Evolutionary conservation across 2,888 invertebrate genomes (phyloP).

Genomic region (Galerucella calmariensis): DNA sequence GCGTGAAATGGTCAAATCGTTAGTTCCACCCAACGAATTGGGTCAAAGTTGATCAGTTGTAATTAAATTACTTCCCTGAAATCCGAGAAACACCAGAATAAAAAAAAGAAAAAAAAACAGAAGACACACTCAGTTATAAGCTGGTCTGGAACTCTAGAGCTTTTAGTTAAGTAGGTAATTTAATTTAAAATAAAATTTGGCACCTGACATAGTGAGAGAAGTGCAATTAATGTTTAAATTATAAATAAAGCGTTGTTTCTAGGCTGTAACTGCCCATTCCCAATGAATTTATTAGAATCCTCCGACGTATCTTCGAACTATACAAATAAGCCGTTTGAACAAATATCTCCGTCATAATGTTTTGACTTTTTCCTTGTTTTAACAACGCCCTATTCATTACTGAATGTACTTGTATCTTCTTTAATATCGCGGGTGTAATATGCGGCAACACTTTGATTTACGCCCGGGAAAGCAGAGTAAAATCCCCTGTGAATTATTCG

Average conservation of each 20-base stretch:
- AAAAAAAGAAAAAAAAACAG: not conserved
- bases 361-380: not conserved
- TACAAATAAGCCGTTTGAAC: not conserved
- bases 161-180: no score
- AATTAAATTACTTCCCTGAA: not conserved
- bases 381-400: constrained; percentile 20
- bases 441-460: constrained; percentile 48
- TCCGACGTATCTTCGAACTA: not conserved
- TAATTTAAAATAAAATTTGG: no score
- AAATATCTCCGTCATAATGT: not conserved
- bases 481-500: constrained; percentile 45
- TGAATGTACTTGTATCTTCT: constrained; percentile 29
- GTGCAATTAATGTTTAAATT: no score
- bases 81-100: not conserved
- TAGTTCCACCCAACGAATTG: not conserved
- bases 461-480: constrained; percentile 29
- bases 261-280: no score
- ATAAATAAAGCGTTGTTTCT: no score
- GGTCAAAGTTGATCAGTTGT: constrained; percentile 2
- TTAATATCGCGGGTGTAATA: constrained; percentile 44
- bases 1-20: not conserved
- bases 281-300: no score
- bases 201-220: no score
- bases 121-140: not conserved
- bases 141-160: no score